These are phyloP conservation scores for Timema cristinae DNA, from an alignment of 2,888 invertebrate genomes.

Conservation along the genomic window DNA sequence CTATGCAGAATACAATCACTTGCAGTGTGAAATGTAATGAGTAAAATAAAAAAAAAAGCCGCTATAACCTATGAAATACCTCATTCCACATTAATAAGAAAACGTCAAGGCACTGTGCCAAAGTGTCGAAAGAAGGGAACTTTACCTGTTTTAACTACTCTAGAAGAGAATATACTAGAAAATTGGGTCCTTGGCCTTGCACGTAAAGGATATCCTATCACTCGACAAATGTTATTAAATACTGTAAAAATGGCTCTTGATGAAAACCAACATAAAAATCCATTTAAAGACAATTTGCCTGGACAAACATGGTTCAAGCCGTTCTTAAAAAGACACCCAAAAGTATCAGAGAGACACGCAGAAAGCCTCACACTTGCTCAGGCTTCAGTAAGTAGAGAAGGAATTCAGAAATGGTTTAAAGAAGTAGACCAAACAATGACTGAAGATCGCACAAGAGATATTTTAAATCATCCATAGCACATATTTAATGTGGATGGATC, in stretches of 20 bases:
- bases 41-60: too few species aligned
- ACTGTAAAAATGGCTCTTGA: constrained; percentile 2
- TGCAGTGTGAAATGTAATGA: too few species aligned
- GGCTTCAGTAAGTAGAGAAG: not conserved
- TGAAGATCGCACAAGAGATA: too few species aligned
- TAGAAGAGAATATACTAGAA: not conserved
- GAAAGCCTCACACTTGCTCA: not conserved
- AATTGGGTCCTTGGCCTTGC: constrained; percentile 3
- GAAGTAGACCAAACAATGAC: too few species aligned
- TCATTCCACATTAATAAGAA: constrained; percentile 1
- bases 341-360: not conserved
- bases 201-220: constrained; percentile 10
- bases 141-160: not conserved
- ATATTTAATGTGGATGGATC: too few species aligned
- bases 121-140: too few species aligned
- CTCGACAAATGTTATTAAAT: not conserved
- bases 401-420: constrained; percentile 21
- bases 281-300: constrained; percentile 1
- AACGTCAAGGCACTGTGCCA: constrained; percentile 3
- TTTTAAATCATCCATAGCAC: too few species aligned
- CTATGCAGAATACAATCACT: not conserved
- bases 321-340: constrained; percentile 3
- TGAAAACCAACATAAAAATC: constrained; percentile 36
- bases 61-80: too few species aligned
- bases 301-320: constrained; percentile 2